Evolutionary conservation across 2,888 invertebrate genomes (phyloP), one percentile per base, ranked within the genome.

Genomic region (Amaurobius ferox): DNA sequence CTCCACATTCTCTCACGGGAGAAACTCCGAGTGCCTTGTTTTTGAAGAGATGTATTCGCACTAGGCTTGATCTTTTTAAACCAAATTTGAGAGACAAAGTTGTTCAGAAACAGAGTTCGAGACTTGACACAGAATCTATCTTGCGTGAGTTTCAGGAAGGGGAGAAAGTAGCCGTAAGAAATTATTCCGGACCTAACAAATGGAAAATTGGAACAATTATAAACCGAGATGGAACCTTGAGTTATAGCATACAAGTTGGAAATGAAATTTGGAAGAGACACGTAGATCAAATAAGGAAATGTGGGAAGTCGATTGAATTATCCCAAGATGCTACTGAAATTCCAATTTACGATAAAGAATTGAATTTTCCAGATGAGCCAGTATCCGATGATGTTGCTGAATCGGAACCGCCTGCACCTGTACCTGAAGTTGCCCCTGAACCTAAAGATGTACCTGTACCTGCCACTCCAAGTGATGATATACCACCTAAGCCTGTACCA

Each of bases 71-170:
- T n/a, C n/a, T n/a, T n/a, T n/a, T n/a, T n/a, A n/a, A n/a, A n/a
- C n/a, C n/a, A n/a, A n/a, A n/a, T n/a, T n/a, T n/a, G n/a, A n/a
- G n/a, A n/a, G n/a, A n/a, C n/a, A n/a, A n/a, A n/a, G n/a, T n/a
- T n/a, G n/a, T n/a, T n/a, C n/a, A n/a, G n/a, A 67, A 68, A 48
- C 68, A 78, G 35, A 78, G 62, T 62, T 62, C 73, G 62, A 62
- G 73, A 73, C 73, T 73, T 73, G 62, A 73, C 73, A 73, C 64
- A 73, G 73, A 73, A 73, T 62, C 73, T 73, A 73, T 73, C 73
- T 73, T 73, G 73, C 62, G 73, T 64, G 73, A 73, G 73, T 73
- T 73, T 73, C 73, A 73, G 73, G 73, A 73, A 73, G 73, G 73
- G 73, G 73, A 73, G 73, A 73, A 73, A 73, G 73, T 73, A 73